These are phyloP conservation scores for Drosophila barbarae DNA, from an alignment of 2,888 invertebrate species.

Conservation along the genomic window DNA sequence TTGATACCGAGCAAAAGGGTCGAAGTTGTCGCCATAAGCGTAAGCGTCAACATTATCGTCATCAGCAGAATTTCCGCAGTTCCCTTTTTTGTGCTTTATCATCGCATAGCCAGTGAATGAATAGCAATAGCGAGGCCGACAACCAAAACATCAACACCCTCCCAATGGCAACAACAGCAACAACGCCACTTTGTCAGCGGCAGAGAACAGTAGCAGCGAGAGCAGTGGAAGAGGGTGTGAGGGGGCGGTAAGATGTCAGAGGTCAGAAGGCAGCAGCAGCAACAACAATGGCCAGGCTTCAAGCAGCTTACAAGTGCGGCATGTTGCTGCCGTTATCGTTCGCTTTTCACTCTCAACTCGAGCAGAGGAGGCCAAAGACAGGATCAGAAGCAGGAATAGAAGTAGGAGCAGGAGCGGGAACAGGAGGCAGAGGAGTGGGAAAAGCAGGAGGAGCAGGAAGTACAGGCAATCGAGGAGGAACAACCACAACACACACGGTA, in stretches of 20 bases:
- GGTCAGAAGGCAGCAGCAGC: conserved; percentile 19
- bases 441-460: conserved; percentile 16
- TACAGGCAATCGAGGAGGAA: conserved; percentile 12
- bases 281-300: conserved; percentile 61
- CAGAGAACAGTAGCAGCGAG: conserved; percentile 12
- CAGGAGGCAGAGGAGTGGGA: conserved; percentile 1
- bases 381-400: conserved; percentile 12
- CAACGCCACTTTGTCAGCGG: conserved; percentile 60
- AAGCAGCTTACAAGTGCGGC: conserved; percentile 74
- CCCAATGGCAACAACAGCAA: conserved; percentile 38
- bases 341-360: conserved; percentile 68
- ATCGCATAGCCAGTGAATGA: conserved; percentile 73
- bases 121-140: conserved; percentile 61
- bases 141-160: conserved; percentile 50
- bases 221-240: neutral
- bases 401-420: conserved; percentile 4
- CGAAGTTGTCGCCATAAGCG: conserved; percentile 27
- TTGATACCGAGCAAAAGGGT: conserved; percentile 41
- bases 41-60: conserved; percentile 70
- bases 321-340: conserved; percentile 72
- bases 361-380: conserved; percentile 23
- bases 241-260: conserved; percentile 8
- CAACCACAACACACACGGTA: conserved; percentile 16
- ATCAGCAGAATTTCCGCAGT: conserved; percentile 74
- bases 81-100: conserved; percentile 71